Base-by-base conservation (phyloP, 1,140 invertebrate species). In the Tetramorium alpestre region DNA sequence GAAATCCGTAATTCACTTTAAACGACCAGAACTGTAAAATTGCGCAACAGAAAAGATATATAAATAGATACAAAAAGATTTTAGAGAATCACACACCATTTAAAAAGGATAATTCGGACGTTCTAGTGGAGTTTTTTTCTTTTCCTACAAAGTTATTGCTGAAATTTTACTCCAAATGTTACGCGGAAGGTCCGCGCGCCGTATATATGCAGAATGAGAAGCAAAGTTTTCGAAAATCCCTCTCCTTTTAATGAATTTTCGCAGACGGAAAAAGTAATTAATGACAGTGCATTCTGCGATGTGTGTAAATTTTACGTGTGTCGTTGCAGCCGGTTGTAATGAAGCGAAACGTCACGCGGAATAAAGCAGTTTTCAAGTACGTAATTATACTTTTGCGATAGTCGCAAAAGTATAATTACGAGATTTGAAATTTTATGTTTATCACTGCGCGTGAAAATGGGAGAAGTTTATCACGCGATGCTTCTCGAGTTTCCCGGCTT, bases 401-500 rank as follows among this genome's bases (percentile, higher is more conserved):
- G 67, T 60, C 25, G 54, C 67, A 60, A 56, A 84, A 49, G 54
- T 84, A 84, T 75, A 84, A 84, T 84, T 73, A 62, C 41, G 62
- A 47, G n/a, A 7, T 67, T 67, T 69, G 47, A 80, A 41, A 84
- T 84, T 60, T 75, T 72, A 16, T 62, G 54, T 75, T 84, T 84
- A 75, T 75, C 69, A 49, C 13, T 54, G 18, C 67, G 67, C 7
- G 69, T 70, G 64, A 75, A 73, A 75, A 84, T 75, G 69, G 33
- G 11, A 33, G 38, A 84, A 82, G 25, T 75, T 75, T 75, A 44
- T 84, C 28, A 49, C 54, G 54, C 18, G 44, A 60, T 13, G 67
- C 3, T 72, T 7, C 51, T 28, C 44, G 25, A 78, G 60, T 58
- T 73, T 47, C 16, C 62, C 51, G 47, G n/a, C 25, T 60, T 73